Evolutionary conservation across 2,888 invertebrate species (phyloP).

Genomic region (Daptonema setosum): DNA sequence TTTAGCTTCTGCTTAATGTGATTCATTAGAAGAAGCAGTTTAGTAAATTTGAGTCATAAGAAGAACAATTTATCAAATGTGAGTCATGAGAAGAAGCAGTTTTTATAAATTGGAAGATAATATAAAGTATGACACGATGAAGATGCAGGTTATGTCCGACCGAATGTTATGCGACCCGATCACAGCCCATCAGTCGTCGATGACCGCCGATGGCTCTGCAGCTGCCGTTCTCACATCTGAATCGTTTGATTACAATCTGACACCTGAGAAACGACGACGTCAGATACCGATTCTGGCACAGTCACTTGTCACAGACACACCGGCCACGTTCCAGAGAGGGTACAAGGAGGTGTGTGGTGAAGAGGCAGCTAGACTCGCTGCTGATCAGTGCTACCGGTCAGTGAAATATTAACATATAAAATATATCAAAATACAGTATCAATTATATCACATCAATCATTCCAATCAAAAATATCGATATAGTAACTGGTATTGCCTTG

Average conservation of each 20-base stretch:
- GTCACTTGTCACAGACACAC: constrained; percentile 78
- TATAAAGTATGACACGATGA: no score
- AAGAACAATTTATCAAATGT: no score
- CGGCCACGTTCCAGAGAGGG: constrained; percentile 52
- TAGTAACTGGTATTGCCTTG: no score
- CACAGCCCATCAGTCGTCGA: constrained; percentile 9
- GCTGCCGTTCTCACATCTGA: constrained; percentile 53
- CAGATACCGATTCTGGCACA: constrained; percentile 82
- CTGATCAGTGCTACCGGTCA: constrained; percentile 49
- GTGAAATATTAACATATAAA: no score
- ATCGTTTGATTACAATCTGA: constrained; percentile 10
- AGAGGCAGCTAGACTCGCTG: constrained; percentile 72
- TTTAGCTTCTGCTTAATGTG: no score
- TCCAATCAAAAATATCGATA: no score
- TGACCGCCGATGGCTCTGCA: constrained; percentile 75
- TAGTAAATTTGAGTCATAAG: no score
- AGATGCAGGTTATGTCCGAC: constrained; percentile 12
- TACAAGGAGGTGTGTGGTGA: constrained; percentile 46
- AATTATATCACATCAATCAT: no score
- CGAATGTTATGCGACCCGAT: constrained; percentile 22
- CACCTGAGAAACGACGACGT: background rate
- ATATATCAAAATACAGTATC: no score
- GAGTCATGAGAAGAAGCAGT: no score
- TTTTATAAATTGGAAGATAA: no score
- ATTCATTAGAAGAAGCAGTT: no score